These are phyloP conservation scores for Catocala nupta DNA, from an alignment of 2,888 invertebrate species.

Conservation along the genomic window DNA sequence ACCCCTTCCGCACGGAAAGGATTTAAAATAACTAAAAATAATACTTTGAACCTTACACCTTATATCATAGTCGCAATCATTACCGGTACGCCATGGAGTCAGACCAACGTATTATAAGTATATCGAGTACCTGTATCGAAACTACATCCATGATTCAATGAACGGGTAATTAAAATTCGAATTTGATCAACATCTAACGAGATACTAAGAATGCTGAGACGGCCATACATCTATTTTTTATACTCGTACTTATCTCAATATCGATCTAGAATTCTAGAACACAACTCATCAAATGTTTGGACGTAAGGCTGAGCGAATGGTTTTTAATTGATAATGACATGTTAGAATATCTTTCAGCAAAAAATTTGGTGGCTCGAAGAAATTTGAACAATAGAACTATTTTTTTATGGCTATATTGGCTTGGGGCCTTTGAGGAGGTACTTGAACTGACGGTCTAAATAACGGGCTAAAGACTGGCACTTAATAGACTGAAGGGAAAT, in stretches of 20 bases:
- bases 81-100: no score
- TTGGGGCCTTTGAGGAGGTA: no score
- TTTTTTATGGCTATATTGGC: background rate
- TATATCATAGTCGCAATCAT: no score
- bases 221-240: conserved; percentile 30
- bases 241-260: conserved; percentile 23
- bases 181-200: conserved; percentile 26
- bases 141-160: conserved; percentile 18
- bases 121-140: conserved; percentile 12
- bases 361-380: conserved; percentile 18
- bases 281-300: conserved; percentile 38
- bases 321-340: conserved; percentile 48
- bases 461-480: no score
- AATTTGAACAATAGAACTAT: background rate
- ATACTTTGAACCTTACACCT: no score
- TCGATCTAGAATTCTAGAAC: conserved; percentile 28
- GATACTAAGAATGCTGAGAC: conserved; percentile 24
- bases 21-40: no score
- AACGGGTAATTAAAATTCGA: conserved; percentile 36
- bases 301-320: conserved; percentile 35
- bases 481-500: no score
- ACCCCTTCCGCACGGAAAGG: no score
- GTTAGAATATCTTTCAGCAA: conserved; percentile 25
- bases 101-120: background rate
- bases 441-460: no score